Conservation (phyloP, 2,797 vertebrate species). For the Alauda arvensis region DNA sequence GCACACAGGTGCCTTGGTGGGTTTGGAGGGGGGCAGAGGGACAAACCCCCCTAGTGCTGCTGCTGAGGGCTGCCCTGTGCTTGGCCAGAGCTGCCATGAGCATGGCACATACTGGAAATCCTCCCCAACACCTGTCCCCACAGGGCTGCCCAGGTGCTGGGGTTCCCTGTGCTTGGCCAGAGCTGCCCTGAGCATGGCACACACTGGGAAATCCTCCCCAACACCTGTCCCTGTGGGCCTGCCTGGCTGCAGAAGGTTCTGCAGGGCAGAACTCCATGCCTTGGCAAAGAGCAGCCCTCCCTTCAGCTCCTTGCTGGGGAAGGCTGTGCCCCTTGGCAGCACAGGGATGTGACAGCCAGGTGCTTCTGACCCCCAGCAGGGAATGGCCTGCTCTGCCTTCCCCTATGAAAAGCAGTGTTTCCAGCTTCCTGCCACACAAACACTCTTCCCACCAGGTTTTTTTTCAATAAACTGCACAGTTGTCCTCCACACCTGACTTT, state of each 20-base stretch:
- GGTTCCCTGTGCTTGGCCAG: too few species aligned
- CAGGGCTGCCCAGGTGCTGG: too few species aligned
- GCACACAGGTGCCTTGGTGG: rapidly evolving
- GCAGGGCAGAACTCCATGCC: background rate
- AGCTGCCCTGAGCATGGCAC: too few species aligned
- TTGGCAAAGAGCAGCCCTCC: background rate
- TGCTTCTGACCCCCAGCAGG: background rate
- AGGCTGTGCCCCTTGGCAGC: background rate
- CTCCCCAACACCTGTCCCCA: too few species aligned
- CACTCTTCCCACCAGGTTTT: background rate
- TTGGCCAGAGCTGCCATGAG: background rate
- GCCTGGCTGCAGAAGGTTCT: background rate
- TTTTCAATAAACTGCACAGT: background rate
- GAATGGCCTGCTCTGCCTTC: background rate
- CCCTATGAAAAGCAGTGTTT: background rate
- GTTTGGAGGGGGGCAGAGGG: background rate
- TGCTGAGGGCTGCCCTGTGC: background rate
- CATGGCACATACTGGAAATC: too few species aligned
- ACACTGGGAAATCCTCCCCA: background rate
- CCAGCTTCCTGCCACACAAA: background rate
- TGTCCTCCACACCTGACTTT: background rate
- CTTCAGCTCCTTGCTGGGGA: background rate
- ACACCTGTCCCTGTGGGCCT: rapidly evolving
- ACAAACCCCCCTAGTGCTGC: background rate
- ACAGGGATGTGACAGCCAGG: background rate